phyloP scores from a whole-genome alignment of 2,797 vertebrate genomes.

The Chiloscyllium punctatum region DNA sequence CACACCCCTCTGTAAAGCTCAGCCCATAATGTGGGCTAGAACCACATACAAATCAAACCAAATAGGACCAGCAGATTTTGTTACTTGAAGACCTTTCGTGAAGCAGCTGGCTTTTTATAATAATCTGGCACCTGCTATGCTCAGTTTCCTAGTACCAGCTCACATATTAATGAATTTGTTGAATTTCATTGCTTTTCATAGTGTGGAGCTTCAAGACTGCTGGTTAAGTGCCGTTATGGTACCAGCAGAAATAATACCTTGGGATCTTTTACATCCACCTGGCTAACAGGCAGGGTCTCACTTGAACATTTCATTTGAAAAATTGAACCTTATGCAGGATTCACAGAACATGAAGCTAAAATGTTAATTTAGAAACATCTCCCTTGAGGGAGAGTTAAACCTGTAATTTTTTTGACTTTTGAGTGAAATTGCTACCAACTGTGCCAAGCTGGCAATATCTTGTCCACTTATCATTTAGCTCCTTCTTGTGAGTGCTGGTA shows the following conservation, averaged over 20 bases:
- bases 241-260: neutral
- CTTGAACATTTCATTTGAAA: neutral
- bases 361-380: neutral
- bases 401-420: neutral
- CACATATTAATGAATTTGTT: neutral
- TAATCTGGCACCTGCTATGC: neutral
- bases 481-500: neutral
- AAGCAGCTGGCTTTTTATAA: neutral
- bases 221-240: neutral
- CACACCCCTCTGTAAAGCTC: too few relatives aligned
- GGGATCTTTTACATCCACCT: neutral
- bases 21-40: neutral
- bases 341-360: neutral
- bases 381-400: neutral
- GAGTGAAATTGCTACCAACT: neutral
- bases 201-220: neutral
- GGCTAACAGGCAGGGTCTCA: neutral
- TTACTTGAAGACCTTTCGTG: neutral
- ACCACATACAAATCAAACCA: neutral
- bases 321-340: neutral
- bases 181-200: neutral
- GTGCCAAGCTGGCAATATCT: neutral
- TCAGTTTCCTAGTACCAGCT: neutral
- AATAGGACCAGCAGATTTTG: neutral
- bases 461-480: neutral